A percentile compares a stretch with the other conserved stretches of the same genome.
Evolutionary conservation across 2,113 vertebrate genomes (phyloP).

Genomic region (Alosa alosa): DNA sequence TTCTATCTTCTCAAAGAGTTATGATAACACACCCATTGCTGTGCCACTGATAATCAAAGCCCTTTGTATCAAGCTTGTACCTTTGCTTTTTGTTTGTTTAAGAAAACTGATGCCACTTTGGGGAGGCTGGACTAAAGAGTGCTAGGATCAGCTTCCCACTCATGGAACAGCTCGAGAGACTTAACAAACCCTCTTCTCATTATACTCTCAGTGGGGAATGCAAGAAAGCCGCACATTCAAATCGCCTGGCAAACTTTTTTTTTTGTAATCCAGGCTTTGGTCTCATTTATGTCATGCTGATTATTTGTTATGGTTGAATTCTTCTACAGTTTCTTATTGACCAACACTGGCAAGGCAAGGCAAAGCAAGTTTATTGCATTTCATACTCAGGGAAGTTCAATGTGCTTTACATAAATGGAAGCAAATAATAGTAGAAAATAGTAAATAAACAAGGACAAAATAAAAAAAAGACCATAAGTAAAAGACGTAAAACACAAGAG

Average conservation of each 20-base stretch:
- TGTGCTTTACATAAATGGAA: too few species aligned
- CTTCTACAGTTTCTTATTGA: slow-evolving; percentile 4
- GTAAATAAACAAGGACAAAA: too few species aligned
- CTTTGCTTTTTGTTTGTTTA: neutral
- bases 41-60: neutral
- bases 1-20: too few species aligned
- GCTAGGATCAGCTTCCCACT: slow-evolving; percentile 37
- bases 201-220: slow-evolving; percentile 55
- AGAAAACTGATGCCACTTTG: slow-evolving; percentile 27
- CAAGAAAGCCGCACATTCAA: slow-evolving; percentile 42
- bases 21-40: neutral
- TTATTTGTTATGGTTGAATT: slow-evolving; percentile 38
- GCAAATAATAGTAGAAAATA: too few species aligned
- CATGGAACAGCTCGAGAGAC: slow-evolving; percentile 56
- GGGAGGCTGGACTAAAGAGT: slow-evolving; percentile 39
- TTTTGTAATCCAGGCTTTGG: slow-evolving; percentile 21
- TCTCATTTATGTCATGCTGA: slow-evolving; percentile 48
- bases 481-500: too few species aligned
- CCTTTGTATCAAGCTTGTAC: neutral
- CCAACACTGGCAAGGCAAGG: neutral
- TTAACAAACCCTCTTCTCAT: slow-evolving; percentile 58
- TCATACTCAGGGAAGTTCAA: too few species aligned
- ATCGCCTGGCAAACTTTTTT: slow-evolving; percentile 52
- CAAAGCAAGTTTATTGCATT: too few species aligned
- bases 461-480: too few species aligned